These are phyloP conservation scores for Mola mola DNA, from an alignment of 2,113 vertebrate species.

Conservation along the genomic window DNA sequence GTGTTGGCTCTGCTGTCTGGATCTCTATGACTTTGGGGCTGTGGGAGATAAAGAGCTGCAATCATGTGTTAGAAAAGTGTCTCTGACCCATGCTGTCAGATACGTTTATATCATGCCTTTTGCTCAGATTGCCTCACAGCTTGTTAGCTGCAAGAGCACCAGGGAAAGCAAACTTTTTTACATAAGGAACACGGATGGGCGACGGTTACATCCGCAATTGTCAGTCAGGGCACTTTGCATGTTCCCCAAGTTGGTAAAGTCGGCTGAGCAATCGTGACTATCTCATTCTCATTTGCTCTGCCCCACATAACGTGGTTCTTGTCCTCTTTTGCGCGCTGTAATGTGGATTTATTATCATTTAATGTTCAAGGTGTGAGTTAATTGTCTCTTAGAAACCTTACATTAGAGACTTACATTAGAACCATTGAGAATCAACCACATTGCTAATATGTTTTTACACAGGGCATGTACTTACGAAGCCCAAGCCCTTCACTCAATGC, in stretches of 20 bases:
- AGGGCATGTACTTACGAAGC: constrained; percentile 1
- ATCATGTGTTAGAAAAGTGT: constrained; percentile 52
- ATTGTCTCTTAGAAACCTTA: constrained; percentile 7
- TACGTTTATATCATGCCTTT: constrained; percentile 45
- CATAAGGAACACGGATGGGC: constrained; percentile 30
- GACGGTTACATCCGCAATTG: constrained; percentile 38
- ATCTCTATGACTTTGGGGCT: constrained; percentile 26
- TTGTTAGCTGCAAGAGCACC: constrained; percentile 25
- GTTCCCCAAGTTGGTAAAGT: constrained; percentile 25
- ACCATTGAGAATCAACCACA: no score
- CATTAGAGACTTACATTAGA: no score
- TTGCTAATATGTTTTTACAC: no score
- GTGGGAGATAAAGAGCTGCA: constrained; percentile 61
- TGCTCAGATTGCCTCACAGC: constrained; percentile 36
- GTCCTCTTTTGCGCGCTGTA: no score
- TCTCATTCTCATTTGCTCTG: constrained; percentile 7
- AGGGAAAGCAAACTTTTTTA: constrained; percentile 30
- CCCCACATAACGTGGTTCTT: background rate
- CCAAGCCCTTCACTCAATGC: background rate
- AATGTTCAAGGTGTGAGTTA: background rate
- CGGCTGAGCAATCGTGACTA: constrained; percentile 1
- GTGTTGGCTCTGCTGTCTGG: constrained; percentile 14
- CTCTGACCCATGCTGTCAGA: constrained; percentile 53
- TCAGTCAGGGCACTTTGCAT: constrained; percentile 33
- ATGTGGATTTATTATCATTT: no score